Evolutionary conservation across 1,140 invertebrate species (phyloP).

Genomic region (Acarapis woodi): DNA sequence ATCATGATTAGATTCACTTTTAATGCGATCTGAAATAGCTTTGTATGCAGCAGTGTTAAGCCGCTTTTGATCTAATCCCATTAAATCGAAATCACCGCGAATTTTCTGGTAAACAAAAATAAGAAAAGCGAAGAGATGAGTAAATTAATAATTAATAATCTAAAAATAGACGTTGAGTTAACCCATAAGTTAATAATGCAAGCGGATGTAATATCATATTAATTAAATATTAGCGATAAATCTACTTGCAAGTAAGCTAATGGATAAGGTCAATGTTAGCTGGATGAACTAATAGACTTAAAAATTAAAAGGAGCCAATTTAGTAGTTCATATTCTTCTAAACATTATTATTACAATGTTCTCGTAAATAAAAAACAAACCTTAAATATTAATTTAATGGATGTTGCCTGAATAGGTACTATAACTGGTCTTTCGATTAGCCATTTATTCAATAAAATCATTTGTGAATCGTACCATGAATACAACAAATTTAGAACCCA

Average conservation of each 20-base stretch:
- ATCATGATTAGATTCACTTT: too few species aligned
- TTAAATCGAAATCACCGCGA: slow-evolving; percentile 92
- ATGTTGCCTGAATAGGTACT: too few species aligned
- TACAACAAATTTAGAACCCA: slow-evolving; percentile 94
- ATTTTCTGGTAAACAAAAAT: slow-evolving; percentile 45
- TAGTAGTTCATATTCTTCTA: background rate
- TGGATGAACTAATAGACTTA: too few species aligned
- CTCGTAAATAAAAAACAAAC: background rate
- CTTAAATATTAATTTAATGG: too few species aligned
- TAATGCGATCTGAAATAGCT: slow-evolving; percentile 64
- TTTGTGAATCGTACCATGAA: too few species aligned
- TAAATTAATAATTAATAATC: background rate
- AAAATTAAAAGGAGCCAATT: too few species aligned
- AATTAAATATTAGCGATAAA: background rate
- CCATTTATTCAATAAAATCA: too few species aligned
- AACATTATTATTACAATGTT: background rate
- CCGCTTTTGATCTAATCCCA: slow-evolving; percentile 91
- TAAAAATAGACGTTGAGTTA: background rate
- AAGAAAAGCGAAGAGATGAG: background rate
- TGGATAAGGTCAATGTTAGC: too few species aligned
- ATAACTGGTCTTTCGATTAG: too few species aligned
- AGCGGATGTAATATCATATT: background rate
- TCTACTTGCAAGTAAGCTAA: background rate
- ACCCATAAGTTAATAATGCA: background rate
- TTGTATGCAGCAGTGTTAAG: slow-evolving; percentile 92